Evolutionary conservation across 2,113 vertebrate genomes (phyloP), one percentile per base, ranked within the genome.

Genomic region (Equus quagga): DNA sequence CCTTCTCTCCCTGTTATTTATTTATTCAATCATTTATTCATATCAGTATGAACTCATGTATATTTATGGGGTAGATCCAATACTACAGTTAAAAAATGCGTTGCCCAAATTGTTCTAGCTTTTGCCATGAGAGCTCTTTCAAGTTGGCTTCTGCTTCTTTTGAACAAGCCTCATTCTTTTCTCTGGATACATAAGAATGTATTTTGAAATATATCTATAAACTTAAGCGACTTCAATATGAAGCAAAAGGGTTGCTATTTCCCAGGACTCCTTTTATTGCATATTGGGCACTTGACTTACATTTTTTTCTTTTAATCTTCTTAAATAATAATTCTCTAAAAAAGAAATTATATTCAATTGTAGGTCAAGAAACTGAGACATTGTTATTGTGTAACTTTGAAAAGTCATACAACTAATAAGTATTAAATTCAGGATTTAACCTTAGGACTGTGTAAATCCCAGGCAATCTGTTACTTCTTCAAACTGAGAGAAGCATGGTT

Each of bases 321-420:
- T 75, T 67, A 91, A 80, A 80, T 33, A 94, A 41, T 70, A 80
- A 64, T 78, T 89, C 85, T 83, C 31, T 78, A 73, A 83, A 89
- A 21, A 41, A 14, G 21, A 94, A 84, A 89, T 76, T 78, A 33
- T 91, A 36, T 87, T 94, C 26, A 73, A 19, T 73, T 94, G 17
- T 26, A 60, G 49, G 51, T 84, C 72, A 89, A 88, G 78, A 91
- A 88, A 88, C 23, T 49, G 23, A 64, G 8, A 84, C 11, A 82
- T 67, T 58, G 14, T 60, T n/a, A 86, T 31, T 17, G 33, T 41
- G 26, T 83, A 72, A 70, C 5, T 78, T 64, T 49, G 28, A 83
- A 79, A 64, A 86, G 21, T 51, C 70, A 79, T 88, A 24, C 31
- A 69, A 44, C 54, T 93, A 76, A 46, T 54, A 84, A 79, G 2